Evolutionary conservation across 2,888 invertebrate species (phyloP), one percentile per base, ranked within the genome.

Genomic region (Carterocephalus palaemon): DNA sequence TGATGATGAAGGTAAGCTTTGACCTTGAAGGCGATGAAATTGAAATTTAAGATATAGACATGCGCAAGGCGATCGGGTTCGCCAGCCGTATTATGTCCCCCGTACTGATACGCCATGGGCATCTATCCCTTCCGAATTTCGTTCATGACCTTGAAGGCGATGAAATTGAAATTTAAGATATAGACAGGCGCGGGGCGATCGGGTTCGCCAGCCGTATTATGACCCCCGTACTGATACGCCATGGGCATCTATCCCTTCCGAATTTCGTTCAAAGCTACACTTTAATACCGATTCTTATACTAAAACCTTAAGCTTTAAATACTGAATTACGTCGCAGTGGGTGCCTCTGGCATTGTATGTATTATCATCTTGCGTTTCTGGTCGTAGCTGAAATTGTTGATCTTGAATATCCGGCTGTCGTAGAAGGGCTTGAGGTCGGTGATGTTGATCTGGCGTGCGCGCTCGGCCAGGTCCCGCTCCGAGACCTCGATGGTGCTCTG

Each of bases 361-460:
- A 96, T 79, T 57, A 99, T 97, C 15, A 95, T 88, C 70, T 95
- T 97, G 36, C 95, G 89, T 63, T 91, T 92, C 2, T 91, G 66
- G 76, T 99, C 97, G 59, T 95, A 97, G 0, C 89, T 87, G 70
- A 96, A 99, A 59, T 93, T 92, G 70, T 99, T 97, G 46, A 90
- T 89, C 64, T 92, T 92, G 81, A 99, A 99, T 57, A 97, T 88
- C 26, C 93, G 91, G 60, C 97, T 97, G 10, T 95, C 92, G 61
- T 96, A 99, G 84, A 99, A 99, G 0, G 95, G 91, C 59, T 93
- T 92, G 43, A 99, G 79, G 72, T 96, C 95, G 52, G 91, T 89
- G 47, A 99, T 95, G 70, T 96, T 95, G 57, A 99, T 92, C 77
- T 96, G 95, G 64, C 95, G 92, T 0, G 98, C 98, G 89, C 97